Percentiles rank a stretch among this genome's conserved stretches.
phyloP scores from a whole-genome alignment of 2,113 vertebrate species.

The Salvator merianae region DNA sequence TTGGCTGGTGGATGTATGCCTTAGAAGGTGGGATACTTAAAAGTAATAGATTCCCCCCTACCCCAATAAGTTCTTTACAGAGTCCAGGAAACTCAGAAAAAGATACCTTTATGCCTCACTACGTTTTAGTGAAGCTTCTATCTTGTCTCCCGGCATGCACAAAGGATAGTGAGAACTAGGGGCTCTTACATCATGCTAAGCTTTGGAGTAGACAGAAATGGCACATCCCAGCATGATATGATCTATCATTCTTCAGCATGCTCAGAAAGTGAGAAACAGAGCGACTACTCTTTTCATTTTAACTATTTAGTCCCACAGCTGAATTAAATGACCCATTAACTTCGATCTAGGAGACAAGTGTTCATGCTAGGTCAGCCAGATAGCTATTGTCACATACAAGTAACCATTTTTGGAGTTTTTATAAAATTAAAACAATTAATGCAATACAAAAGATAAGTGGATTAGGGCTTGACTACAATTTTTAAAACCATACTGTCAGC shows the following conservation, averaged over 20 bases:
- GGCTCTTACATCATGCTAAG: not conserved
- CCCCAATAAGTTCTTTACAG: too few species aligned
- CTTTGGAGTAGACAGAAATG: not conserved
- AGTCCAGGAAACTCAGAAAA: not conserved
- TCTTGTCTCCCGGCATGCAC: not conserved
- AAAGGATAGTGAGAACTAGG: too few species aligned
- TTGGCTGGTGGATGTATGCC: fast-evolving
- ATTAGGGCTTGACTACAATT: too few species aligned
- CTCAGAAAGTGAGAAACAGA: too few species aligned
- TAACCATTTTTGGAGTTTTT: too few species aligned
- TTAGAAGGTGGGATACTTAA: fast-evolving
- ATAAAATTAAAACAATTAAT: too few species aligned
- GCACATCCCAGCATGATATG: not conserved
- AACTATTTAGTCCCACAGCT: not conserved
- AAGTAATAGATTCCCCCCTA: not conserved
- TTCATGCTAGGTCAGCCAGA: not conserved
- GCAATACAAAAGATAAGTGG: too few species aligned
- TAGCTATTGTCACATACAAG: not conserved
- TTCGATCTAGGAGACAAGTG: not conserved
- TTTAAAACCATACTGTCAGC: too few species aligned
- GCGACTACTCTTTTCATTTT: not conserved
- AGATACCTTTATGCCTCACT: not conserved
- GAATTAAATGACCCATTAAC: not conserved
- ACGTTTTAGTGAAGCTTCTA: not conserved
- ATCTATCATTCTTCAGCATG: not conserved